phyloP scores from a whole-genome alignment of 2,113 vertebrate species.

The Symphodus melops region DNA sequence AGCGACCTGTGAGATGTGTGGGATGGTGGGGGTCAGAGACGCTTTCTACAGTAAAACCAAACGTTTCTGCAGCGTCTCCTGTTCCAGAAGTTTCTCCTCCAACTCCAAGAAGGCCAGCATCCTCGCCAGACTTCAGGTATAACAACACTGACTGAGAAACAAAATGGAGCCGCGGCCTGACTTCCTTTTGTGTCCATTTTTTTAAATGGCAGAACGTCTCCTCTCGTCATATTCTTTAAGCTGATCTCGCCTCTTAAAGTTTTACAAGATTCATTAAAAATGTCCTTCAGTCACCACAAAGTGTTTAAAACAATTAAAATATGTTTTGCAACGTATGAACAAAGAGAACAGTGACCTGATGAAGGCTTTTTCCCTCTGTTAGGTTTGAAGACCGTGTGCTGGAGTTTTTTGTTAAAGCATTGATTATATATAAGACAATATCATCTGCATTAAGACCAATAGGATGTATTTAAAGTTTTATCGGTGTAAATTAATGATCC shows the following conservation, averaged over 20 bases:
- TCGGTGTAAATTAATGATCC: not conserved
- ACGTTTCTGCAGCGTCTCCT: conserved; percentile 97
- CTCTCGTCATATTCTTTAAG: no score
- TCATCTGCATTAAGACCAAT: not conserved
- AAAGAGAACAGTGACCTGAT: no score
- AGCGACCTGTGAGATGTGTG: conserved; percentile 98
- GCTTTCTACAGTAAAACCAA: conserved; percentile 99
- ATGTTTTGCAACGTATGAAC: no score
- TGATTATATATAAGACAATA: not conserved
- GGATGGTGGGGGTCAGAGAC: conserved; percentile 95
- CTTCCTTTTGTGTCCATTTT: no score
- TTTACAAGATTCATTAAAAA: no score
- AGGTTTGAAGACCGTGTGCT: no score
- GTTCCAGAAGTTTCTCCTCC: conserved; percentile 96
- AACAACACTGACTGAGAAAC: not conserved
- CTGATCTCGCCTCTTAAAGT: no score
- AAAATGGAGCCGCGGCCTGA: no score
- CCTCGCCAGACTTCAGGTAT: conserved; percentile 96
- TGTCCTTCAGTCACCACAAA: no score
- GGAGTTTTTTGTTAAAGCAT: not conserved
- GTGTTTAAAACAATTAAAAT: no score
- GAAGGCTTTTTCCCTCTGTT: not conserved
- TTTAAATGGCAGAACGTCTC: no score
- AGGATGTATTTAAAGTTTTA: not conserved
- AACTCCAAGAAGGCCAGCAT: conserved; percentile 99